Evolutionary conservation across 2,888 invertebrate genomes (phyloP), one percentile per base, ranked within the genome.

Genomic region (Branchipolynoe longqiensis): DNA sequence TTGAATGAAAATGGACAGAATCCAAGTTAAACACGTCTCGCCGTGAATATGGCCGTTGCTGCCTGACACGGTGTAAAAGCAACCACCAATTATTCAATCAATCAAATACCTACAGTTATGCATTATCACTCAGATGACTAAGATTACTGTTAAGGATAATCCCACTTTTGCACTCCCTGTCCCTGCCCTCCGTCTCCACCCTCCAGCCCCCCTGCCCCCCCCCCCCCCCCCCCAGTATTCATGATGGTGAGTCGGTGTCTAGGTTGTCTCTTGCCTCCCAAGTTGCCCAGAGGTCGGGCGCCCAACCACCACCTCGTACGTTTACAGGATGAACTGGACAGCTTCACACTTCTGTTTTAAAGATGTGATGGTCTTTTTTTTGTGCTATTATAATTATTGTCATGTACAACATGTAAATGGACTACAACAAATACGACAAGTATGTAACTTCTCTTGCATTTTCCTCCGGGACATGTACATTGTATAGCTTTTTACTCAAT

Each of bases 401-500:
- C 78, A 78, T 78, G 78, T 78, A 78, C 78, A 78, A 78, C 78
- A 78, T 78, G 78, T 78, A 78, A 78, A 78, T 78, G 78, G 78
- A 78, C 54, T 78, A 78, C 78, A 78, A 78, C n/a, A 28, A 56
- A 62, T 69, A 69, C 28, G 48, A 78, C 78, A 25, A 48, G 22
- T 78, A 78, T 78, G 78, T 78, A 41, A 78, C 48, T 78, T 78
- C 78, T 78, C 78, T 78, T 78, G 78, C 78, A 78, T 78, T 78
- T 78, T 48, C 48, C 25, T 25, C 73, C 40, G n/a, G 54, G 48
- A 82, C 82, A 58, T 82, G 82, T 82, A 82, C 56, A 82, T 82
- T 82, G 82, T 82, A 82, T 82, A 82, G 82, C 82, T 82, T 82
- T 82, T 82, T 82, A 82, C 82, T 82, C 58, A 33, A 82, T 82